Evolutionary conservation across 2,888 invertebrate genomes (phyloP), one percentile per base, ranked within the genome.

Genomic region (Zaprionus lineosus): DNA sequence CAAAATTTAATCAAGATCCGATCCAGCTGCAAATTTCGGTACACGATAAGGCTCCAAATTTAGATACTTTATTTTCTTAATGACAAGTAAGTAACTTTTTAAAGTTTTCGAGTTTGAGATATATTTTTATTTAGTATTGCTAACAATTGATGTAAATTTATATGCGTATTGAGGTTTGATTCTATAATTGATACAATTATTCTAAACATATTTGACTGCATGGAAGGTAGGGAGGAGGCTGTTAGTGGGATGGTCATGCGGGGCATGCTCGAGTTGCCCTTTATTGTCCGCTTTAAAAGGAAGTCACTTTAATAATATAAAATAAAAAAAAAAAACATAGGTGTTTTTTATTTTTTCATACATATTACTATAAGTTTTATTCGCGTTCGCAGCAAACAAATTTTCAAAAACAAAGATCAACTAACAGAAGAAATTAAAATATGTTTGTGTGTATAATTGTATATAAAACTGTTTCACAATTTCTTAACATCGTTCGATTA

Each of bases 151-250:
- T 33, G 9, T 47, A 14, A 44, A 12, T 57, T 61, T n/a, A n/a
- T n/a, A n/a, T n/a, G n/a, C n/a, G n/a, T n/a, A n/a, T n/a, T n/a
- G n/a, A n/a, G n/a, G n/a, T n/a, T 58, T 11, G 19, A 53, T 41
- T 48, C 26, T n/a, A 73, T 76, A 75, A 70, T 79, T 79, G 74
- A 63, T 77, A 76, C 70, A 79, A 70, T 79, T 75, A 70, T 44
- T 51, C 61, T 47, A 52, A 48, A 48, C 12, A 48, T 55, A 41
- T 37, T 28, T 39, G 46, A 29, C 64, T 53, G 39, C 40, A 39
- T 21, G 14, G 9, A n/a, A n/a, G n/a, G n/a, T n/a, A n/a, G 14
- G 28, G 15, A 21, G 48, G 6, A 12, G 39, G 28, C 8, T 15
- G 40, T 19, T 14, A 34, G 2, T 21, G 31, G 53, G 31, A 57